These are phyloP conservation scores for Neolamprologus toae DNA, from an alignment of 2,113 vertebrate genomes.

Conservation along the genomic window DNA sequence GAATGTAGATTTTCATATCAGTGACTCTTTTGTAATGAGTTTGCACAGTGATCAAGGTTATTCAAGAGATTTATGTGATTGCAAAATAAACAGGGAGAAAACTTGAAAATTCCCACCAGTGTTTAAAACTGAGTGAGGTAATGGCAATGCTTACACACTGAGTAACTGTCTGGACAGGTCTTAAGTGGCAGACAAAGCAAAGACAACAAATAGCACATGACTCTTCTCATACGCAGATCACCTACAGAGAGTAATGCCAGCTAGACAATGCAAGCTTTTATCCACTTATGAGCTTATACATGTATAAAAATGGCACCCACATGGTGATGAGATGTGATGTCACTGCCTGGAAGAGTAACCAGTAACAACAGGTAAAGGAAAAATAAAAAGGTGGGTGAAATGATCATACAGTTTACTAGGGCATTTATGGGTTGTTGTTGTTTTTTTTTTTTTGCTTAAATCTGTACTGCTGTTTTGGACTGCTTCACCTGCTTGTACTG, in stretches of 20 bases:
- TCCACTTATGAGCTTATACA: constrained; percentile 35
- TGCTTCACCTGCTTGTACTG: background rate
- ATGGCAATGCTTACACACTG: background rate
- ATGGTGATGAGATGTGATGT: background rate
- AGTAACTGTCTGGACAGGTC: background rate
- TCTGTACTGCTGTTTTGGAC: background rate
- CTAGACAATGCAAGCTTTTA: constrained; percentile 24
- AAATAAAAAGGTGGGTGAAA: background rate
- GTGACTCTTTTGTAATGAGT: background rate
- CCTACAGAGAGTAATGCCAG: background rate
- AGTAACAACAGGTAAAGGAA: background rate
- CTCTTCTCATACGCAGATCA: background rate
- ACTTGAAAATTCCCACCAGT: background rate
- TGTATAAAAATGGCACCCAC: constrained; percentile 17
- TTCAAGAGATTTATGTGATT: background rate
- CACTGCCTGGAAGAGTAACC: background rate
- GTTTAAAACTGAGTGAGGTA: background rate
- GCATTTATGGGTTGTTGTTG: background rate
- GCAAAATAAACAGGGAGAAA: background rate
- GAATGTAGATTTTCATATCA: background rate
- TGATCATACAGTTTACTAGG: background rate
- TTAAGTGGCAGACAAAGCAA: background rate
- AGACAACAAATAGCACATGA: background rate
- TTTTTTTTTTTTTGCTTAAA: background rate
- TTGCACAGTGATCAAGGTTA: background rate